Conservation (phyloP, 2,797 vertebrate species). For the Gymnothorax javanicus region DNA sequence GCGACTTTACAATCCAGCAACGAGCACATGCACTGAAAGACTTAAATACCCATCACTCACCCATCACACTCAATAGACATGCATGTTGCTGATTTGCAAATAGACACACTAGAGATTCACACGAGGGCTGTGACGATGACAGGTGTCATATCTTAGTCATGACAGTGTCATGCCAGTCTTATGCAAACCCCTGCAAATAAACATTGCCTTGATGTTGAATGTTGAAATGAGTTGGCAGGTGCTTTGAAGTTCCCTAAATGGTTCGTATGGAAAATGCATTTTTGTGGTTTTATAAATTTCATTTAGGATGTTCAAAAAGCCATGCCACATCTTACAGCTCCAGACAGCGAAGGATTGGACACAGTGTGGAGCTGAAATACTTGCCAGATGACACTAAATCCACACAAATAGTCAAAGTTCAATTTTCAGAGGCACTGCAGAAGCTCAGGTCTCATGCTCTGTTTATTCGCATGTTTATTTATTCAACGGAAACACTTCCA, state of each 20-base stretch:
- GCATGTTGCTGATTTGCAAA: no score
- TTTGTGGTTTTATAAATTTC: not conserved
- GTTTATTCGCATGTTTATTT: slow-evolving; percentile 20
- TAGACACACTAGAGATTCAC: no score
- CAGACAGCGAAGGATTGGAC: not conserved
- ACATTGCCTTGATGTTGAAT: not conserved
- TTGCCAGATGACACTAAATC: not conserved
- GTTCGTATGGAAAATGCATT: not conserved
- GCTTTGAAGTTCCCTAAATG: not conserved
- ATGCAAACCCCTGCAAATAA: no score
- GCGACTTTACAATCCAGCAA: no score
- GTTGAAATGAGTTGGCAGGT: not conserved
- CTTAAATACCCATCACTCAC: no score
- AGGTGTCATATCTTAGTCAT: no score
- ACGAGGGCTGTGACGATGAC: no score
- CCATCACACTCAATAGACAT: no score
- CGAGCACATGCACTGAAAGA: no score
- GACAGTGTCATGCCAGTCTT: no score
- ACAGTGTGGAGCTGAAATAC: not conserved
- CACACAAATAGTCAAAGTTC: not conserved
- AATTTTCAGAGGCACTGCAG: not conserved
- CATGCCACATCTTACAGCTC: not conserved
- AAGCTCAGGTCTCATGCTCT: slow-evolving; percentile 40
- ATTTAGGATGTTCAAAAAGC: not conserved
- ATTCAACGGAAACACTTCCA: slow-evolving; percentile 29